Percentiles rank a stretch among this genome's conserved stretches.
Conservation (phyloP, 2,113 vertebrate genomes). For the Pterocles burchelli region DNA sequence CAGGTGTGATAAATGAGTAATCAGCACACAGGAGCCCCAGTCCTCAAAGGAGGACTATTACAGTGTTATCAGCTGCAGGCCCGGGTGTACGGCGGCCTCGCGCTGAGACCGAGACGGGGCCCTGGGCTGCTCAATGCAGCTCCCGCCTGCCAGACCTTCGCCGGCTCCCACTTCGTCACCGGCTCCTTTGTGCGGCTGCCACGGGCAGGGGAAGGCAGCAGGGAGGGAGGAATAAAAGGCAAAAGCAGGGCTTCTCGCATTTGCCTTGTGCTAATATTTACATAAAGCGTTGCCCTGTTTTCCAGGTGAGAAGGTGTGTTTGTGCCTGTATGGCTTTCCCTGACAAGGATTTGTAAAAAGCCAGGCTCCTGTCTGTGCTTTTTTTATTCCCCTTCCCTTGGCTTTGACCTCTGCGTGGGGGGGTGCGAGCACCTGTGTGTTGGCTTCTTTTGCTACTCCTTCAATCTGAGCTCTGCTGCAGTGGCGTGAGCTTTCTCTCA, state of each 20-base stretch:
- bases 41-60: slow-evolving; percentile 99
- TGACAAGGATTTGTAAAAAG: neutral
- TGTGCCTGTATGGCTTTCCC: neutral
- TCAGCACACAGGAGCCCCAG: slow-evolving; percentile 91
- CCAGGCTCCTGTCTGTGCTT: neutral
- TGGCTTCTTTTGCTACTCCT: neutral
- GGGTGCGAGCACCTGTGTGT: accelerated
- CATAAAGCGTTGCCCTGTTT: neutral
- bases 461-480: accelerated
- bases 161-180: neutral
- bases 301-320: neutral
- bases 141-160: slow-evolving; percentile 44
- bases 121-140: slow-evolving; percentile 76
- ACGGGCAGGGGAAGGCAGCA: neutral
- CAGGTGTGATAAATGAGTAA: slow-evolving; percentile 99
- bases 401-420: neutral
- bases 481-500: neutral
- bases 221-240: neutral
- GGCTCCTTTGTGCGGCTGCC: slow-evolving; percentile 75
- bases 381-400: neutral
- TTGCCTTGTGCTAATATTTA: neutral
- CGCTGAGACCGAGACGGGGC: slow-evolving; percentile 81
- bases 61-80: slow-evolving; percentile 96
- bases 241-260: neutral
- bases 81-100: slow-evolving; percentile 74